Evolutionary conservation across 2,797 vertebrate genomes (phyloP), one percentile per base, ranked within the genome.

Genomic region (Petrocephalus schoutedeni): DNA sequence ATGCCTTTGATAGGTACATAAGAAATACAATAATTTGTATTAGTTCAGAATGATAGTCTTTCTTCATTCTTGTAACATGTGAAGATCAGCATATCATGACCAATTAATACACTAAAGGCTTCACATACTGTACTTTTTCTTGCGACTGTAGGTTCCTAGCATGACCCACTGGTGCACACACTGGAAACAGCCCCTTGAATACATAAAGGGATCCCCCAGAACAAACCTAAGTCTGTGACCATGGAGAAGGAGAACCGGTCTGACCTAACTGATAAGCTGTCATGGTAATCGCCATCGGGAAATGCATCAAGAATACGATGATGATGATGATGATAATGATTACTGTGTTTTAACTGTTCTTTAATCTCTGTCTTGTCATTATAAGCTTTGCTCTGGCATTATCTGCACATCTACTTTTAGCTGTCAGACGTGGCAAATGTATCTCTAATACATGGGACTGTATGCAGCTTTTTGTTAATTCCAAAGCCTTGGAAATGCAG

Each of bases 391-490:
- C 57, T 59, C 14, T 59, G 7, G 9, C 23, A 77, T 71, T 9
- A 64, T 7, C 53, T 83, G 71, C 56, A 28, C 19, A 6, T 80
- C 32, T 58, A 59, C 23, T 19, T 41, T 64, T 54, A 64, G 87
- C 80, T 85, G 87, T 80, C 67, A 58, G 64, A 32, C 59, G 21
- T 8, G 19, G 67, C 21, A 8, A 28, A 85, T 23, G 41, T 88
- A 53, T 86, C 67, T 59, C 57, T 82, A 84, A 3, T 86, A 88
- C 32, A 85, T 85, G 87, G 58, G 87, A 89, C 53, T 59, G 74
- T 58, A 77, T 88, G 83, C n/a, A 59, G 21, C 14, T 49, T 49
- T 12, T 85, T 49, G 57, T 61, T 74, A 49, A 6, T 49, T 21
- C 54, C 45, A 28, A 82, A 45, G 54, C 10, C 36, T n/a, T n/a